phyloP scores from a whole-genome alignment of 1,140 invertebrate genomes.

The Microvelia longipes region DNA sequence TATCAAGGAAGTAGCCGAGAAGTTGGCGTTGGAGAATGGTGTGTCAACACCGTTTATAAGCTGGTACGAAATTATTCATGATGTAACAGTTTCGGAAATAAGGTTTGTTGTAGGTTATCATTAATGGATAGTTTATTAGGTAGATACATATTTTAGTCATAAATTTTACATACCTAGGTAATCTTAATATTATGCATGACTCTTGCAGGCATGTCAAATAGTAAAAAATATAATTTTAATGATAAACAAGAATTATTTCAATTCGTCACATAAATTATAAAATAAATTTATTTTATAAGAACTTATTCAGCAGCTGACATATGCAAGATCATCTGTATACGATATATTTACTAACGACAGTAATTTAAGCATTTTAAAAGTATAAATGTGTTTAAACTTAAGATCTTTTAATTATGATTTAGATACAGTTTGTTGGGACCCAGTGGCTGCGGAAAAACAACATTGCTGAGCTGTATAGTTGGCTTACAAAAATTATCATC shows the following conservation, averaged over 20 bases:
- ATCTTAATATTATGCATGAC: no score
- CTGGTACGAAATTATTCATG: no score
- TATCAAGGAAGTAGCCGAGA: no score
- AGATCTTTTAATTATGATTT: constrained; percentile 10
- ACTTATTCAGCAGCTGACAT: neutral
- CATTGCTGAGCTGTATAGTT: constrained; percentile 31
- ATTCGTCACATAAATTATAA: neutral
- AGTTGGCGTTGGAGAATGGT: no score
- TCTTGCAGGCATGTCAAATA: no score
- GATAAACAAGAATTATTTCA: neutral
- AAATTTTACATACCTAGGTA: no score
- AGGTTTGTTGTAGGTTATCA: no score
- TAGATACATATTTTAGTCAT: no score
- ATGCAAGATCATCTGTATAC: neutral
- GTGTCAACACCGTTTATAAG: no score
- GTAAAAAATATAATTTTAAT: neutral
- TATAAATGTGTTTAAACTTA: neutral
- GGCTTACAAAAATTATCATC: constrained; percentile 26
- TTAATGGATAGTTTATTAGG: no score
- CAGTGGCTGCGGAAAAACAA: constrained; percentile 32
- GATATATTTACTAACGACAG: neutral
- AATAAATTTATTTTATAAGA: neutral
- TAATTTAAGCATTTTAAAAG: neutral
- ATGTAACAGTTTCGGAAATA: no score
- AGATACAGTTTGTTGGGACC: constrained; percentile 32